These are phyloP conservation scores for Orestias chungarensis DNA, from an alignment of 2,797 vertebrate genomes.

Conservation along the genomic window DNA sequence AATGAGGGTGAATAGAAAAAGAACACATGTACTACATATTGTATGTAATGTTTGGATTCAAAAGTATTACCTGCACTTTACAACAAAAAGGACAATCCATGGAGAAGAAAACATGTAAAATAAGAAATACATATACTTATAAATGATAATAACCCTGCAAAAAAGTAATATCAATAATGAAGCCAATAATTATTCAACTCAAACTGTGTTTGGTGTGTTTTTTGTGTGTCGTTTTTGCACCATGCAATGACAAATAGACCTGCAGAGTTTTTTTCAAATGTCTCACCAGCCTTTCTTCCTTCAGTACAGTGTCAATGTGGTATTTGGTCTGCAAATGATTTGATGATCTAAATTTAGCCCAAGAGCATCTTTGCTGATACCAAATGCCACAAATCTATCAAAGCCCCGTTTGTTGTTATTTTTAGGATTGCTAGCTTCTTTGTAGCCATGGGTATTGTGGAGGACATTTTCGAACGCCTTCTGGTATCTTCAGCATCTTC, in stretches of 20 bases:
- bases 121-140: constrained; percentile 74
- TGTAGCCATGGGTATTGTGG: constrained; percentile 64
- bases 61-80: constrained; percentile 83
- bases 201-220: constrained; percentile 69
- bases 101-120: constrained; percentile 63
- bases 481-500: constrained; percentile 68
- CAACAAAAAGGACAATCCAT: constrained; percentile 79
- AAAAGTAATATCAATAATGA: constrained; percentile 78
- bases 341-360: constrained; percentile 64
- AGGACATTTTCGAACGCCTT: constrained; percentile 70
- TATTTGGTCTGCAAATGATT: constrained; percentile 57
- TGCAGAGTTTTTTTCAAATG: constrained; percentile 14
- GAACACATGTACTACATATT: constrained; percentile 70
- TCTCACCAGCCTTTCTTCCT: constrained; percentile 13
- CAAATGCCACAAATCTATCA: constrained; percentile 67
- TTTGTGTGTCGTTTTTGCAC: constrained; percentile 54
- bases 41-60: constrained; percentile 75
- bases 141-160: constrained; percentile 78
- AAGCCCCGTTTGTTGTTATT: constrained; percentile 74
- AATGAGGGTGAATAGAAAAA: constrained; percentile 54
- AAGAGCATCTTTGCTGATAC: constrained; percentile 42
- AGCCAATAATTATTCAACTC: constrained; percentile 75
- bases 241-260: not conserved
- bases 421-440: constrained; percentile 65
- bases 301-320: constrained; percentile 20